These are phyloP conservation scores for Syrphus vitripennis DNA, from an alignment of 2,888 invertebrate species.

Conservation along the genomic window DNA sequence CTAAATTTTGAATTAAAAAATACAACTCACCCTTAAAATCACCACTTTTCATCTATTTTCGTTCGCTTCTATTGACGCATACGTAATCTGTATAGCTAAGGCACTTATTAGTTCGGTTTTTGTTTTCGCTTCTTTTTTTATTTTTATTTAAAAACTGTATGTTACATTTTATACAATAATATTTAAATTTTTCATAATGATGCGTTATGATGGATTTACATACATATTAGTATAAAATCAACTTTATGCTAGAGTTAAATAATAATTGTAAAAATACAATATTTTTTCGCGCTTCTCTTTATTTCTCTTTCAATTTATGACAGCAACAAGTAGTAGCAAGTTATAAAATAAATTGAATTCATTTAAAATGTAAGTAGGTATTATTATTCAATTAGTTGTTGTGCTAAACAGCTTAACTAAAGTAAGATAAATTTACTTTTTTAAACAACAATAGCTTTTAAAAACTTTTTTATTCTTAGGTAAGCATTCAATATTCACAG, in stretches of 20 bases:
- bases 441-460: neutral
- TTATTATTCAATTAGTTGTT: neutral
- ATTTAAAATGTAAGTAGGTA: neutral
- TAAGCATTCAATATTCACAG: neutral
- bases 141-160: neutral
- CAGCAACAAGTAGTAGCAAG: neutral
- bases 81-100: neutral
- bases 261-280: neutral
- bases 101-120: neutral
- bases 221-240: neutral
- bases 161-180: neutral
- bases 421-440: neutral
- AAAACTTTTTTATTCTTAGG: neutral
- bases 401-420: neutral
- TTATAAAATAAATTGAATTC: conserved; percentile 12
- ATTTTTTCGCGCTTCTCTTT: neutral
- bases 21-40: neutral
- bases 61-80: neutral
- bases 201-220: neutral
- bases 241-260: neutral
- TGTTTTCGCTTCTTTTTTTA: neutral
- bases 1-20: neutral
- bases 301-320: neutral
- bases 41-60: neutral
- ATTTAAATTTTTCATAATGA: neutral